Evolutionary conservation across 2,888 invertebrate genomes (phyloP).

Genomic region (Auanema freiburgensis): DNA sequence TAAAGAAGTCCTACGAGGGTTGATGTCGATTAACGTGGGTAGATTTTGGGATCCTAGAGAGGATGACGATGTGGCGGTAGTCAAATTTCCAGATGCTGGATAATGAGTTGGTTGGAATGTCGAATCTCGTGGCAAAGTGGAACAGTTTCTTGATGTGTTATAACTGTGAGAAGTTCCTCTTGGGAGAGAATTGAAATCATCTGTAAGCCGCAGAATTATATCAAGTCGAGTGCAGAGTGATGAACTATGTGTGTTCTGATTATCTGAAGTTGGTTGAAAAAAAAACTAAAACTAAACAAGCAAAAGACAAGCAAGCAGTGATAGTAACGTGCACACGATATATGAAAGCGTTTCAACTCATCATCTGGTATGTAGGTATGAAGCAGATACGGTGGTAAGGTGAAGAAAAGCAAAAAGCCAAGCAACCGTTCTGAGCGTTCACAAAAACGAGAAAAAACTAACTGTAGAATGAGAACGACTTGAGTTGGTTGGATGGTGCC

Average conservation of each 20-base stretch:
- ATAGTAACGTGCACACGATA: background rate
- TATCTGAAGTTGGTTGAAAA: constrained; percentile 6
- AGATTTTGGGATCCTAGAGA: constrained; percentile 28
- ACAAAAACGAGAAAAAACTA: background rate
- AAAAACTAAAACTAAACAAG: constrained; percentile 4
- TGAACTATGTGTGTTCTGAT: background rate
- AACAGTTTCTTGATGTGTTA: constrained; percentile 29
- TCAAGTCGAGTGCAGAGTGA: constrained; percentile 8
- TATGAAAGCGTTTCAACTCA: constrained; percentile 2
- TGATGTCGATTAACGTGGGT: constrained; percentile 25
- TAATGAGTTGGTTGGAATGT: constrained; percentile 27
- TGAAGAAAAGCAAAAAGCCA: constrained; percentile 1
- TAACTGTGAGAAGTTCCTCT: constrained; percentile 21
- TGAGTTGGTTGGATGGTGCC: constrained; percentile 72
- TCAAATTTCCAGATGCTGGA: constrained; percentile 35
- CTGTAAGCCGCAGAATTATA: constrained; percentile 22
- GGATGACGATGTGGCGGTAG: constrained; percentile 25
- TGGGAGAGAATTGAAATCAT: constrained; percentile 36
- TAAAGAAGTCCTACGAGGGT: constrained; percentile 29
- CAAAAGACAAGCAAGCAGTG: constrained; percentile 1
- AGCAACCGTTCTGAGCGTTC: background rate
- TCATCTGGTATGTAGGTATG: too few species aligned
- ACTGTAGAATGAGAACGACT: constrained; percentile 24
- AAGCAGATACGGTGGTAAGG: too few species aligned
- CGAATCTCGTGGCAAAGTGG: constrained; percentile 37